Evolutionary conservation across 2,888 invertebrate species (phyloP).

Genomic region (Drosophila percnosoma): DNA sequence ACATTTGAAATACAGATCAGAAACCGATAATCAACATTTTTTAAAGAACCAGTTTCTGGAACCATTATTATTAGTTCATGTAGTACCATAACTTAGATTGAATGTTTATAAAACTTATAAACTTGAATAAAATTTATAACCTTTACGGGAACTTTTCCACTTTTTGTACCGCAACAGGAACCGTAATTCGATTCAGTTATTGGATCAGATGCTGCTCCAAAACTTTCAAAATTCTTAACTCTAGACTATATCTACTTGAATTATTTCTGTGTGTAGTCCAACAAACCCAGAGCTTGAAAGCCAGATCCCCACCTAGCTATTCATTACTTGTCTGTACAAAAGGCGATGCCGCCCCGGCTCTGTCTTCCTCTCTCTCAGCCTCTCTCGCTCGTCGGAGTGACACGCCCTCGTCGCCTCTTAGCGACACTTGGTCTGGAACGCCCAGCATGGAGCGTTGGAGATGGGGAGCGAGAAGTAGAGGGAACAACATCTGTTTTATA

Average conservation of each 20-base stretch:
- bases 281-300: background rate
- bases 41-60: background rate
- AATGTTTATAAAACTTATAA: too few relatives aligned
- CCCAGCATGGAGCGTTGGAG: slow-evolving; percentile 34
- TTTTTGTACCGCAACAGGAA: background rate
- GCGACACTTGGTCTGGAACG: slow-evolving; percentile 48
- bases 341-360: slow-evolving; percentile 46
- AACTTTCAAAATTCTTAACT: background rate
- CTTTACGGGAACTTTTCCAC: background rate
- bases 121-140: too few relatives aligned
- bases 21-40: background rate
- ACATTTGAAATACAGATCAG: background rate
- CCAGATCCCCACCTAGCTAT: slow-evolving; percentile 54
- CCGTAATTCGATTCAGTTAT: background rate
- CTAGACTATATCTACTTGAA: background rate
- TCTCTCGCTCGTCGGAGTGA: slow-evolving; percentile 1
- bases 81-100: too few relatives aligned
- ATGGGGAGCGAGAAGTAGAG: slow-evolving; percentile 22
- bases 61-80: too few relatives aligned
- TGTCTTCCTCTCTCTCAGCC: slow-evolving; percentile 8
- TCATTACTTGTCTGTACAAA: slow-evolving; percentile 58
- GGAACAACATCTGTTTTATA: slow-evolving; percentile 68
- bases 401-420: slow-evolving; percentile 53
- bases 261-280: background rate
- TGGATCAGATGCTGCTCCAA: background rate